Conservation (phyloP, 1,140 invertebrate genomes). For the Hormaphis cornu region DNA sequence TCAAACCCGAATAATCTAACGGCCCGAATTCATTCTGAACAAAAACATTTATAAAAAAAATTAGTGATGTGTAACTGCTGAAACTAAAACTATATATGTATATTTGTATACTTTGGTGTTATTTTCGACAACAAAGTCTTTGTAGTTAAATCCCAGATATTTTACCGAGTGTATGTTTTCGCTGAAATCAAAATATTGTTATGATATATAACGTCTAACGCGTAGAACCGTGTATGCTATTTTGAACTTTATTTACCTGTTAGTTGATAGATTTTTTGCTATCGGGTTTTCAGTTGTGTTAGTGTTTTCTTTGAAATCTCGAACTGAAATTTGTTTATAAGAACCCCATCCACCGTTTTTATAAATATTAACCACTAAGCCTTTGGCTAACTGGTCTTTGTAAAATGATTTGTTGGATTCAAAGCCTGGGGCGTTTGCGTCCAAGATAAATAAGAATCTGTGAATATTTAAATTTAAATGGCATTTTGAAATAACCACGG, state of each 20-base stretch:
- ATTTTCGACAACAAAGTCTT: neutral
- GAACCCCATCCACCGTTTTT: conserved; percentile 67
- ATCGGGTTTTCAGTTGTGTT: neutral
- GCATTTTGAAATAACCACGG: too few species aligned
- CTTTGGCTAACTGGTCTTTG: conserved; percentile 53
- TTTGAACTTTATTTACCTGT: neutral
- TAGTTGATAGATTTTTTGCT: neutral
- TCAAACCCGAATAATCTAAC: neutral
- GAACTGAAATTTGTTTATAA: conserved; percentile 43
- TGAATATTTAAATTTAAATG: too few species aligned
- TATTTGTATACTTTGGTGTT: neutral
- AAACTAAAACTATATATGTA: neutral
- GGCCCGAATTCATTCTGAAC: neutral
- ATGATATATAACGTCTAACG: too few species aligned
- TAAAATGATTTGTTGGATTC: conserved; percentile 54
- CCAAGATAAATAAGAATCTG: conserved; percentile 54
- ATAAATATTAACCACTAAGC: conserved; percentile 69
- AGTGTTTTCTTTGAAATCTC: neutral
- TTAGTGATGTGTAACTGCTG: too few species aligned
- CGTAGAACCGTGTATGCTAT: neutral
- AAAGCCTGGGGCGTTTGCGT: conserved; percentile 55
- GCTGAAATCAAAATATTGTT: neutral
- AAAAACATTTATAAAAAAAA: neutral
- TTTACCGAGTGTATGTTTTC: neutral
- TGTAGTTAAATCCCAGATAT: neutral